Percentiles rank a stretch among this genome's conserved stretches.
Conservation (phyloP, 2,888 invertebrate species). For the Lasioglossum lativentre region DNA sequence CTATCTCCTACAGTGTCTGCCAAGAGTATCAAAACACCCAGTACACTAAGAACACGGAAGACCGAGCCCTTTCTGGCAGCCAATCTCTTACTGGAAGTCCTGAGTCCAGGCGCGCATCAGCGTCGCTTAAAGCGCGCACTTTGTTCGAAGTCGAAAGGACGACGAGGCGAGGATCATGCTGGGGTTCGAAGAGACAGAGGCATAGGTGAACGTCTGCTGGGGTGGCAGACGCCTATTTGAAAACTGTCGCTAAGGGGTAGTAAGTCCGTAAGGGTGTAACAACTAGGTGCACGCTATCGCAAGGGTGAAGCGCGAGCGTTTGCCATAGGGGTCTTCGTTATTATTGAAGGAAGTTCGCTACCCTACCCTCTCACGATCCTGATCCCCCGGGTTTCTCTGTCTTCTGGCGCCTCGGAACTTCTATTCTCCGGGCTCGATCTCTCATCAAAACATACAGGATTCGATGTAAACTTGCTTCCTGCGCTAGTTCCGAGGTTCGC, state of each 20-base stretch:
- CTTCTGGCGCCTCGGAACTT: conserved; percentile 36
- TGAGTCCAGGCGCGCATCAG: conserved; percentile 9
- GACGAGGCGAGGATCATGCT: conserved; percentile 49
- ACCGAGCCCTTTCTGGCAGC: no score
- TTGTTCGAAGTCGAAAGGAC: conserved; percentile 55
- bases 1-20: background rate
- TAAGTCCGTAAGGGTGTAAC: conserved; percentile 79
- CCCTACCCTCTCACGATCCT: conserved; percentile 64
- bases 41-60: background rate
- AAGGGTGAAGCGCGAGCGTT: conserved; percentile 68
- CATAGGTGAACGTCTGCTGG: conserved; percentile 66
- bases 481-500: conserved; percentile 31
- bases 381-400: conserved; percentile 58
- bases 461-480: conserved; percentile 47
- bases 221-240: conserved; percentile 73
- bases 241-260: conserved; percentile 77
- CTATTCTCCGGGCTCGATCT: conserved; percentile 36
- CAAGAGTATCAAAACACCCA: background rate
- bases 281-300: conserved; percentile 67
- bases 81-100: conserved; percentile 13
- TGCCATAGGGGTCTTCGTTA: conserved; percentile 72
- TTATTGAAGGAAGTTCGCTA: conserved; percentile 78
- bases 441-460: conserved; percentile 65
- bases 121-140: conserved; percentile 45
- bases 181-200: conserved; percentile 56